These are phyloP conservation scores for Harpagifer antarcticus DNA, from an alignment of 2,797 vertebrate genomes.

Conservation along the genomic window DNA sequence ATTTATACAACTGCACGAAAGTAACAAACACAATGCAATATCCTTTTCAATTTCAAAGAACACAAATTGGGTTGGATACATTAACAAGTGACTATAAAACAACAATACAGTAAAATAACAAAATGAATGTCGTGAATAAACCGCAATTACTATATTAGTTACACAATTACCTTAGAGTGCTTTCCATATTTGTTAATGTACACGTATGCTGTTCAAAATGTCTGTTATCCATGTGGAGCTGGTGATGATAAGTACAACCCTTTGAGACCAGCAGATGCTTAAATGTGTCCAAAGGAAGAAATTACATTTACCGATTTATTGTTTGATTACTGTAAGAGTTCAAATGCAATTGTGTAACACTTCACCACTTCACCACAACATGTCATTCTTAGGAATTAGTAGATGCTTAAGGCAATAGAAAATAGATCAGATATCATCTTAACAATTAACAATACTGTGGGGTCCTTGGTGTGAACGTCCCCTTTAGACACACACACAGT, in stretches of 20 bases:
- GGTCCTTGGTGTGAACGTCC: conserved; percentile 4
- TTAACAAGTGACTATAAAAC: no score
- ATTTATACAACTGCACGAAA: no score
- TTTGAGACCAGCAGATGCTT: not conserved
- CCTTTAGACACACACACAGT: conserved; percentile 39
- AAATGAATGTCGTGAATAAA: no score
- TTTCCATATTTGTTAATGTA: not conserved
- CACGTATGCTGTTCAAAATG: not conserved
- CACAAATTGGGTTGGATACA: no score
- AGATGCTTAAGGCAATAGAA: not conserved
- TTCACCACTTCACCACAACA: not conserved
- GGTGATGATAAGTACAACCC: not conserved
- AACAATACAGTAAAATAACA: no score
- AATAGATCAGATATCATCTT: not conserved
- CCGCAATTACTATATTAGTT: no score
- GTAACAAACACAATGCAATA: no score
- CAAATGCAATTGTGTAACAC: not conserved
- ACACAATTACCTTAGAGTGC: not conserved
- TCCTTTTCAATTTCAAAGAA: no score
- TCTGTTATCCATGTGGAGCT: not conserved
- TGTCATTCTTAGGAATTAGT: not conserved
- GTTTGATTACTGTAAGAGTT: not conserved
- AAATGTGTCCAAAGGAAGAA: not conserved
- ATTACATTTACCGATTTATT: accelerated
- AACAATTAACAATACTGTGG: conserved; percentile 9